Evolutionary conservation across 2,888 invertebrate genomes (phyloP).

Genomic region (Dorcus parallelipipedus): DNA sequence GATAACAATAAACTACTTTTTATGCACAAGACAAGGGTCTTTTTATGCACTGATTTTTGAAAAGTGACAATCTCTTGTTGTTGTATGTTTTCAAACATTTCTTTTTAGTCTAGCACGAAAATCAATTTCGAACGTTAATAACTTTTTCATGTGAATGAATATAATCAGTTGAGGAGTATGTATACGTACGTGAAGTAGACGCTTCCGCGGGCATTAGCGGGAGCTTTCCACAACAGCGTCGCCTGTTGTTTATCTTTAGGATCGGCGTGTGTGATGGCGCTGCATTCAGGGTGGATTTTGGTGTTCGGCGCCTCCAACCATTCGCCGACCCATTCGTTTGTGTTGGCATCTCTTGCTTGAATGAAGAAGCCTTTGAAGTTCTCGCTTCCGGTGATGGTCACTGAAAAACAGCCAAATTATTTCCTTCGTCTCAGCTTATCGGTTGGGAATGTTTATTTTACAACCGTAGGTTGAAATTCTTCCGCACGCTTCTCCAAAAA

Average conservation of each 20-base stretch:
- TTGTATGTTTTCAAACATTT: too few species aligned
- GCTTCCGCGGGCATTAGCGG: constrained; percentile 60
- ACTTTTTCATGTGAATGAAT: too few species aligned
- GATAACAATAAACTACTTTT: neutral
- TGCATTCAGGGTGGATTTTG: constrained; percentile 73
- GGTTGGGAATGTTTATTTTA: too few species aligned
- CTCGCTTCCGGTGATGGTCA: constrained; percentile 43
- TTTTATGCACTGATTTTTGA: too few species aligned
- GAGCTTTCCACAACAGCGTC: constrained; percentile 72
- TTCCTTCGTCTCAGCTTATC: too few species aligned
- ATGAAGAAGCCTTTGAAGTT: constrained; percentile 81
- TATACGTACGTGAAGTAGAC: constrained; percentile 79
- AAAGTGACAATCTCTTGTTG: too few species aligned
- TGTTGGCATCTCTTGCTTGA: constrained; percentile 71
- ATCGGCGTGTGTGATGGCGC: constrained; percentile 76
- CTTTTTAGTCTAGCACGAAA: too few species aligned
- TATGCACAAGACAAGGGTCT: too few species aligned
- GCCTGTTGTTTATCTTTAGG: constrained; percentile 71
- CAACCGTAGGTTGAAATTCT: too few species aligned
- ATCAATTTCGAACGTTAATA: too few species aligned
- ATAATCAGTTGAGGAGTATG: neutral
- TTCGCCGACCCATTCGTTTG: constrained; percentile 71
- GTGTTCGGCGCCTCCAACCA: constrained; percentile 74
- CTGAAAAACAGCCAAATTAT: too few species aligned
- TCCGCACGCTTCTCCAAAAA: too few species aligned